Evolutionary conservation across 2,113 vertebrate species (phyloP).

Genomic region (Equus quagga): DNA sequence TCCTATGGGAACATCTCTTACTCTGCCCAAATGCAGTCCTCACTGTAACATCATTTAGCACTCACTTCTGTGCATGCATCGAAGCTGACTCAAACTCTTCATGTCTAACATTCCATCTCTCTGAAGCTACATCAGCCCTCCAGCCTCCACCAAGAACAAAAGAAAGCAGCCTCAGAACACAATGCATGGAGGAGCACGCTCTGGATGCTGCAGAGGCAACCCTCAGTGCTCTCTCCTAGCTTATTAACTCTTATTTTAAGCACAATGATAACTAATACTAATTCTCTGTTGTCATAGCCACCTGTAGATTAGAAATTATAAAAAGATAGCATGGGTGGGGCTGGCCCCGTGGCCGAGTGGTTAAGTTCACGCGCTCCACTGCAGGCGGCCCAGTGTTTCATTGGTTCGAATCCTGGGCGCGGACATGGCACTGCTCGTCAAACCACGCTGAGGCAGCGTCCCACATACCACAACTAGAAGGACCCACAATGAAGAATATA

Average conservation of each 20-base stretch:
- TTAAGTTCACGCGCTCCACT: too few relatives aligned
- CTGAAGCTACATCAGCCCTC: not conserved
- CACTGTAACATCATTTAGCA: not conserved
- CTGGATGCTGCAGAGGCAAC: not conserved
- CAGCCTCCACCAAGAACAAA: not conserved
- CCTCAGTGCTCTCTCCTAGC: fast-evolving
- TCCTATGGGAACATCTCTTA: too few relatives aligned
- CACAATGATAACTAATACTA: not conserved
- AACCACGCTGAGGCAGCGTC: too few relatives aligned
- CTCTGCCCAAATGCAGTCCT: not conserved
- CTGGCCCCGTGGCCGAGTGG: too few relatives aligned
- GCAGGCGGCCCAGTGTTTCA: too few relatives aligned
- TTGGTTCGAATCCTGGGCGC: too few relatives aligned
- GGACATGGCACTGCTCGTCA: too few relatives aligned
- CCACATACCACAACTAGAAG: too few relatives aligned
- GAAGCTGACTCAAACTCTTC: not conserved
- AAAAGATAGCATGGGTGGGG: not conserved
- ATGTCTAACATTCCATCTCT: not conserved
- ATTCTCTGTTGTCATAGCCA: not conserved
- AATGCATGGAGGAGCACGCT: fast-evolving
- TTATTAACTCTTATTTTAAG: not conserved
- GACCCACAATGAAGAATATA: too few relatives aligned
- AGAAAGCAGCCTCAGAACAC: not conserved
- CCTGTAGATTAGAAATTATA: not conserved
- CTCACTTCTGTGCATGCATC: not conserved